Evolutionary conservation across 2,113 vertebrate species (phyloP), one percentile per base, ranked within the genome.

Genomic region (Parotia lawesii): DNA sequence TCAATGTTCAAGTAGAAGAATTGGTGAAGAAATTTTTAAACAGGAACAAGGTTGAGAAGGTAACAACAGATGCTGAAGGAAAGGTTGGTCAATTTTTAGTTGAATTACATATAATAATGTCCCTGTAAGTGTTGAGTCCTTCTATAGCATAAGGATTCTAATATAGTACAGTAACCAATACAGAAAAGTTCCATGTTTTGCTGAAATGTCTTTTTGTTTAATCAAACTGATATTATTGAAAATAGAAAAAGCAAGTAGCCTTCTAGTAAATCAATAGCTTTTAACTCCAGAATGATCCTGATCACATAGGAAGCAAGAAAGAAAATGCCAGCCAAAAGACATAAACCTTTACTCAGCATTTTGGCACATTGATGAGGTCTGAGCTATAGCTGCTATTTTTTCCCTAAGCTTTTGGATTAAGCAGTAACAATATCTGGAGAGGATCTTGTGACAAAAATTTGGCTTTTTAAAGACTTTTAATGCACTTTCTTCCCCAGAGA

Each of bases 1-100:
- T 97, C 98, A 99, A 99, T 91, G 96, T 98, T 85, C 98, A 96
- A 74, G 97, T 99, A 11, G 99, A 99, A 98, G 94, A 95, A 87
- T 97, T 97, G 77, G 98, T 98, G 97, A 99, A 99, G 96, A 94
- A 96, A 57, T 94, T 98, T 96, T 94, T 99, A 77, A 98, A 95
- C 98, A 98, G 98, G 96, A 99, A 99, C 97, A 99, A 99, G 96
- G 98, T 99, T 93, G 98, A 99, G 96, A 99, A 99, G 95, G 99
- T 99, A 90, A 93, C 98, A 76, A 92, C 97, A 88, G 99, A 99
- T 45, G 96, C 97, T 61, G 99, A 99, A 92, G 98, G 98, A 94
- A 99, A 99, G 99, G 99, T 99, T 98, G 97, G 99, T 98, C 87
- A 64, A 70, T 60, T 94, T 97, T 94, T 77, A 80, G 69, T 89